Evolutionary conservation across 2,113 vertebrate species (phyloP).

Genomic region (Perca fluviatilis): DNA sequence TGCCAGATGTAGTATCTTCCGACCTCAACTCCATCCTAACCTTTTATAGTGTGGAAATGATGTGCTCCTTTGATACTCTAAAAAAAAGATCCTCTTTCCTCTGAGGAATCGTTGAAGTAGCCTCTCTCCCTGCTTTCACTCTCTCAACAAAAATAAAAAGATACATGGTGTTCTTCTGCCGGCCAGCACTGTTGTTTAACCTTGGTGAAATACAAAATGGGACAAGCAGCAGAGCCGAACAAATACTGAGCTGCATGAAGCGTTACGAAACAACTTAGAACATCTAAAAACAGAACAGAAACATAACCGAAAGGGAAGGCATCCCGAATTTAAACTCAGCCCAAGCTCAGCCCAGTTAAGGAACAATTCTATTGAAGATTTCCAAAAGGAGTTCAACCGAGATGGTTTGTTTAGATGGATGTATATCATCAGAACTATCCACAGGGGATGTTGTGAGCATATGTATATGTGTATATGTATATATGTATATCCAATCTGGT

Average conservation of each 20-base stretch:
- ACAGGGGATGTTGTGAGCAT: neutral
- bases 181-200: conserved; percentile 74
- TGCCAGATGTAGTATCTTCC: conserved; percentile 76
- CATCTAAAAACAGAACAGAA: conserved; percentile 74
- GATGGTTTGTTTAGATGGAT: conserved; percentile 52
- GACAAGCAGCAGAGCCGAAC: conserved; percentile 76
- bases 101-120: conserved; percentile 72
- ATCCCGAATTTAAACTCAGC: conserved; percentile 53
- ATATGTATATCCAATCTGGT: conserved; percentile 39
- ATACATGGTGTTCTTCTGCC: conserved; percentile 72
- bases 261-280: conserved; percentile 70
- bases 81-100: conserved; percentile 67
- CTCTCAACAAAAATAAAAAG: conserved; percentile 73
- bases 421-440: conserved; percentile 41
- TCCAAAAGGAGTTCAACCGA: conserved; percentile 50
- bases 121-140: conserved; percentile 65
- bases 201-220: conserved; percentile 78
- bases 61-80: conserved; percentile 76
- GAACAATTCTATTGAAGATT: conserved; percentile 57
- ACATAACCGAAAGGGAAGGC: conserved; percentile 59
- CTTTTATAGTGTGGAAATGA: conserved; percentile 72
- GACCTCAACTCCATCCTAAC: conserved; percentile 68
- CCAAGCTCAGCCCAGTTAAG: conserved; percentile 32
- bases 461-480: conserved; percentile 44
- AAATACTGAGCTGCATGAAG: conserved; percentile 73